Conservation (phyloP, 2,113 vertebrate species). For the Cnemophilus loriae region DNA sequence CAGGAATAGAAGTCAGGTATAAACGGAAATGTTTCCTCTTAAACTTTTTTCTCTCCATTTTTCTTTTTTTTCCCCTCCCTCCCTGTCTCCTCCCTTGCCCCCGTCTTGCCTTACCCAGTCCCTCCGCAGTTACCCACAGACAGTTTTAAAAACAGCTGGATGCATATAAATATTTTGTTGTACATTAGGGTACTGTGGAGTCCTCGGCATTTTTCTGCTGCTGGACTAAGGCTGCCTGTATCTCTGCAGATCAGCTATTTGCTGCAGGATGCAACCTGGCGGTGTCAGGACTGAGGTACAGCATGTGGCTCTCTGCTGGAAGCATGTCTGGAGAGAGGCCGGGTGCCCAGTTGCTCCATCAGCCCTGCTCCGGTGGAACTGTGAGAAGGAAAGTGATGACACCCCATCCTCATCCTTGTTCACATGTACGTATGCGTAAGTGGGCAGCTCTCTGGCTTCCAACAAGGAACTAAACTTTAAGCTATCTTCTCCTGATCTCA, state of each 20-base stretch:
- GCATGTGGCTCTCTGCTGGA: background rate
- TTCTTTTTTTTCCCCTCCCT: accelerated
- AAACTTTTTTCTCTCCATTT: background rate
- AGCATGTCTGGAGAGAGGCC: background rate
- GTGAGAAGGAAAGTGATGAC: background rate
- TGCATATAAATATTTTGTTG: background rate
- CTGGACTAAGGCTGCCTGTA: background rate
- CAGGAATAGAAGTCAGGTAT: background rate
- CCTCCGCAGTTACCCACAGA: background rate
- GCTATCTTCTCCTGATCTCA: background rate
- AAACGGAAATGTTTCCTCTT: background rate
- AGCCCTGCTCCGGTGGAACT: background rate
- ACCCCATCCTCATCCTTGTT: background rate
- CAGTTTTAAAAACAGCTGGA: background rate
- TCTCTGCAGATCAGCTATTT: background rate
- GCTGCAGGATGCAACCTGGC: background rate
- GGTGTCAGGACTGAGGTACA: background rate
- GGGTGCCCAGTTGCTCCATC: background rate
- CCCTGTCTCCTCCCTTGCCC: too few species aligned
- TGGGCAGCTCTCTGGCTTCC: background rate
- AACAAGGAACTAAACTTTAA: background rate
- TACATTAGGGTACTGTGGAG: background rate
- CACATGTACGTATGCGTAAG: accelerated
- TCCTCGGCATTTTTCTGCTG: background rate
- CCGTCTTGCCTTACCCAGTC: too few species aligned